Evolutionary conservation across 2,113 vertebrate genomes (phyloP).

Genomic region (Caloenas nicobarica): DNA sequence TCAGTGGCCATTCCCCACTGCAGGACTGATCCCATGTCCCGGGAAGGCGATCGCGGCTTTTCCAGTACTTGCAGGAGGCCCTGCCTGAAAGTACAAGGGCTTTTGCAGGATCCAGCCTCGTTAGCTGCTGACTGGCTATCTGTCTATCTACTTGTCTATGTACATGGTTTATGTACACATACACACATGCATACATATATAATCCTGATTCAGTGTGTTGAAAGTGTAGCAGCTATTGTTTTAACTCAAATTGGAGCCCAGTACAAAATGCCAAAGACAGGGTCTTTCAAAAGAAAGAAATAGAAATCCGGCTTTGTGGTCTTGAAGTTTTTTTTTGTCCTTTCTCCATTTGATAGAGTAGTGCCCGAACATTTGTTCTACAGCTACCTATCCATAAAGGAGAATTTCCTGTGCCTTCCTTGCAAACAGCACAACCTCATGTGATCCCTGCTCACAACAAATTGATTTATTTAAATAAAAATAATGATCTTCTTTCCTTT

Average conservation of each 20-base stretch:
- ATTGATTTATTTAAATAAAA: conserved; percentile 74
- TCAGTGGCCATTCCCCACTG: background rate
- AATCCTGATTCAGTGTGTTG: background rate
- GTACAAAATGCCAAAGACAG: background rate
- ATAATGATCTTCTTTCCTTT: conserved; percentile 59
- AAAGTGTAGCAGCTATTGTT: background rate
- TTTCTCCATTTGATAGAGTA: background rate
- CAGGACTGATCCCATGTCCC: background rate
- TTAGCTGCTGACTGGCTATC: background rate
- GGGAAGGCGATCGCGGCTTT: background rate
- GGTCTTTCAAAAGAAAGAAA: background rate
- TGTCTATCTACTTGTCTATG: fast-evolving
- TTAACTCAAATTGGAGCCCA: background rate
- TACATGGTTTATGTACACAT: background rate
- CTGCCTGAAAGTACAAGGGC: background rate
- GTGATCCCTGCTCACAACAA: conserved; percentile 61
- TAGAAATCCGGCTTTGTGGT: background rate
- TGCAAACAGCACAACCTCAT: background rate
- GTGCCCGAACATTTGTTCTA: background rate
- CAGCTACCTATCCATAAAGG: background rate
- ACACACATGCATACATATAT: background rate
- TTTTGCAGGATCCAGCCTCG: background rate
- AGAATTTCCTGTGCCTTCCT: conserved; percentile 29
- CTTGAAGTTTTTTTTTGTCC: background rate
- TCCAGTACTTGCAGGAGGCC: background rate